Base-by-base conservation (phyloP, 1,140 invertebrate species). In the Anastrepha obliqua region DNA sequence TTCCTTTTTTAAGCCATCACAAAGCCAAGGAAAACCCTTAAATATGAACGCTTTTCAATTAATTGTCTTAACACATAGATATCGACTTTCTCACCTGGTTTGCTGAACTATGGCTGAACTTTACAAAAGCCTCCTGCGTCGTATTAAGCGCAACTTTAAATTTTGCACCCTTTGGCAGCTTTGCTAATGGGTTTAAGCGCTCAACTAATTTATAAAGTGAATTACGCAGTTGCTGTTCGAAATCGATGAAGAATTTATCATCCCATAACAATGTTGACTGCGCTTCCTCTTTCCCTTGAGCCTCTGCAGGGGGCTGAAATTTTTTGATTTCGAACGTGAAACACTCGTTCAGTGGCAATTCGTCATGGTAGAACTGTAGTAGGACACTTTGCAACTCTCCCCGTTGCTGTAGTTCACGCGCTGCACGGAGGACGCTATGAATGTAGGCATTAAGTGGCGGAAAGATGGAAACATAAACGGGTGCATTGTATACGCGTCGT, bases 91-190 rank as follows among this genome's bases (percentile, higher is more conserved):
- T 51, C 78, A 89, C 89, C 62, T 93, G 92, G 47, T 91, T 90
- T n/a, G 91, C 88, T 17, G 90, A 42, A 15, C 90, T 89, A 13
- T 93, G 90, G 51, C 89, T 91, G 0, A 93, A 58, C 2, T 89
- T 87, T 0, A 90, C 65, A 86, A 91, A 93, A 13, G 88, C 87
- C 3, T 89, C 62, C 86, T 93, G 91, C 11, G 91, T 90, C 0
- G 92, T 93, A 74, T 93, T 89, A 2, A 93, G 85, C 8, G 90
- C 88, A 13, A 93, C 62, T 74, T 91, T 92, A n/a, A 93, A 93
- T 17, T 89, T 90, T 6, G 88, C 87, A 70, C 88, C 89, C 15
- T 88, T 81, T 4, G 89, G 65, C 0, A 92, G 87, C 85, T 90
- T 91, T 8, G 89, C 89, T 2, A 92, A 62, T 7, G 86, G 64